Conservation (phyloP, 2,113 vertebrate genomes). For the Aramus guarauna region DNA sequence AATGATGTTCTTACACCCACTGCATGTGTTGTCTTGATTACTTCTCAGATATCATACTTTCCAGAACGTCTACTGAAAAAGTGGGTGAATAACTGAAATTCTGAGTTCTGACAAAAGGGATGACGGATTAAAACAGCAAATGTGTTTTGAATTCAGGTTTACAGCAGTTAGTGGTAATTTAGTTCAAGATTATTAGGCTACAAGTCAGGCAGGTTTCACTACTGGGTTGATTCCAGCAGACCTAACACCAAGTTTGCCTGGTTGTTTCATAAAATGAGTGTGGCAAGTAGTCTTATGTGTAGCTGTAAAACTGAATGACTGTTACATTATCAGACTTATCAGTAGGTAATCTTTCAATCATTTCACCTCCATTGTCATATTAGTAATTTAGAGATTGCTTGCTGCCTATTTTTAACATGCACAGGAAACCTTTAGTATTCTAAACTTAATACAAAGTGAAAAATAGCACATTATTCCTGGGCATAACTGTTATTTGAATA, state of each 20-base stretch:
- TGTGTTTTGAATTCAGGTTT: background rate
- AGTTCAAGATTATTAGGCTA: background rate
- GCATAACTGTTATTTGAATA: background rate
- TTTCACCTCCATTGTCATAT: background rate
- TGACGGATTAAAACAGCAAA: background rate
- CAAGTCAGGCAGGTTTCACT: background rate
- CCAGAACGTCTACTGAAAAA: background rate
- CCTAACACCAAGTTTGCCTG: fast-evolving
- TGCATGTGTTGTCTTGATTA: background rate
- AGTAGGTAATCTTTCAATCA: background rate
- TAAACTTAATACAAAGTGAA: background rate
- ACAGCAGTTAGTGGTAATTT: background rate
- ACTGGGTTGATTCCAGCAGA: background rate
- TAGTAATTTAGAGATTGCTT: background rate
- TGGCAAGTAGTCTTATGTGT: background rate
- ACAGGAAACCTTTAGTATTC: background rate
- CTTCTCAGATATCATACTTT: background rate
- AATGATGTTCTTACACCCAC: background rate
- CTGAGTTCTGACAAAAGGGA: background rate
- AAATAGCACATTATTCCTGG: background rate
- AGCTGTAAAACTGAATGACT: background rate
- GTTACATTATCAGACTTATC: background rate
- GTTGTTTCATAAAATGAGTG: background rate
- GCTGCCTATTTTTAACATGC: background rate
- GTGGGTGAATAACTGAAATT: background rate